A percentile compares a stretch with the other conserved stretches of the same genome.
phyloP scores from a whole-genome alignment of 2,888 invertebrate genomes.

The Caenorhabditis parvicauda region DNA sequence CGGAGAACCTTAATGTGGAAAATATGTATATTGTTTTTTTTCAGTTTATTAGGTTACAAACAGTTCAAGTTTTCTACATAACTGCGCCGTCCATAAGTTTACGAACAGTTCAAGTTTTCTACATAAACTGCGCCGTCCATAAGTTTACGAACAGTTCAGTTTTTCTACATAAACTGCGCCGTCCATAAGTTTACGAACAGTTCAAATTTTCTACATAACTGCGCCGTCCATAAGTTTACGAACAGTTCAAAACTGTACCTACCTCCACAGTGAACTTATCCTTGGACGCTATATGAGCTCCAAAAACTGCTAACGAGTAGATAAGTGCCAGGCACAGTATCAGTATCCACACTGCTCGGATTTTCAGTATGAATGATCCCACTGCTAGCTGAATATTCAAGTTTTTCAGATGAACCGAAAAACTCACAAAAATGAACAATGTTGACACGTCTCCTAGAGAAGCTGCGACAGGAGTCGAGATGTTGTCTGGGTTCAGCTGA shows the following conservation, averaged over 20 bases:
- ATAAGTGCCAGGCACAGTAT: constrained; percentile 28
- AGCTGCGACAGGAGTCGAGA: constrained; percentile 88
- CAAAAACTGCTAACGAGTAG: constrained; percentile 24
- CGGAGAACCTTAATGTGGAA: constrained; percentile 23
- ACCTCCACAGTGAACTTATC: constrained; percentile 41
- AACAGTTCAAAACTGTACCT: no score
- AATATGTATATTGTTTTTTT: neutral
- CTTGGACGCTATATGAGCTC: constrained; percentile 22
- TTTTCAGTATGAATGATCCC: constrained; percentile 20
- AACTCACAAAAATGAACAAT: constrained; percentile 64
- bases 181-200: no score
- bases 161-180: no score
- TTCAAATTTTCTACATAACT: no score
- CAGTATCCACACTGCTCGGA: constrained; percentile 22
- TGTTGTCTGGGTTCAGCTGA: constrained; percentile 84
- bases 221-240: no score
- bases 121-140: no score
- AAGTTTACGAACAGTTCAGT: no score
- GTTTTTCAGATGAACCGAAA: neutral
- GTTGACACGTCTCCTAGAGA: constrained; percentile 86
- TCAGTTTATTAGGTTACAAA: no score
- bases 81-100: no score
- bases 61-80: no score
- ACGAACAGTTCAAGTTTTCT: no score
- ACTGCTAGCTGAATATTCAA: constrained; percentile 27